Conservation (phyloP, 2,888 invertebrate genomes). For the Syrista parreyssii region DNA sequence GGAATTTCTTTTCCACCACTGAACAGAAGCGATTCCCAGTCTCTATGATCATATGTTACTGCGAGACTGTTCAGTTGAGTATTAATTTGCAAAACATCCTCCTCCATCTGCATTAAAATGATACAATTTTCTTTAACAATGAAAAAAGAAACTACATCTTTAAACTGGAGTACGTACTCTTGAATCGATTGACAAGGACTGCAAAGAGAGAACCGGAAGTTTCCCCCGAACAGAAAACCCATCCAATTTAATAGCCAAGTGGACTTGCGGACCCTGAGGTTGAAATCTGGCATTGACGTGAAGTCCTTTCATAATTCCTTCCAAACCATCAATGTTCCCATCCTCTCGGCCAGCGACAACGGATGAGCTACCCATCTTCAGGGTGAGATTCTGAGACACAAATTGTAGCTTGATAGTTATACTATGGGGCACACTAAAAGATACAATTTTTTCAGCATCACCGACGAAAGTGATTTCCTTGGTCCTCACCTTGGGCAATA, state of each 20-base stretch:
- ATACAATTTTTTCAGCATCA: not conserved
- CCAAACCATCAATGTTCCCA: conserved; percentile 75
- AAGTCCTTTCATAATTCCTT: conserved; percentile 75
- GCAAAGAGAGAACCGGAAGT: conserved; percentile 57
- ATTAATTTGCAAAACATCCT: conserved; percentile 53
- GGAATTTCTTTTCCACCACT: conserved; percentile 43
- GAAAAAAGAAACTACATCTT: not conserved
- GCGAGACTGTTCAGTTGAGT: conserved; percentile 74
- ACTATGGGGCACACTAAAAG: not conserved
- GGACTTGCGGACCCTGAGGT: conserved; percentile 47
- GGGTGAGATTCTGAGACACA: conserved; percentile 75
- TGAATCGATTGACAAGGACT: conserved; percentile 54
- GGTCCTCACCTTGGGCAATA: conserved; percentile 79
- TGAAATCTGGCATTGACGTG: conserved; percentile 68
- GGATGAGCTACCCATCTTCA: conserved; percentile 79
- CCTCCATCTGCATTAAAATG: conserved; percentile 51
- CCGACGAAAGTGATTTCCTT: not conserved
- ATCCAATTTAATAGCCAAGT: conserved; percentile 55
- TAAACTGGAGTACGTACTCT: conserved; percentile 40
- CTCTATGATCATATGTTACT: conserved; percentile 75
- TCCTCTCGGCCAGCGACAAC: conserved; percentile 77
- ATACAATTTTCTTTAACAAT: not conserved
- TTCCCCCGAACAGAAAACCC: conserved; percentile 59
- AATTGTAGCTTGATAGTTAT: not conserved
- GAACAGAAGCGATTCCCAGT: conserved; percentile 63